These are phyloP conservation scores for Gyps fulvus DNA, from an alignment of 2,113 vertebrate genomes.

Conservation along the genomic window DNA sequence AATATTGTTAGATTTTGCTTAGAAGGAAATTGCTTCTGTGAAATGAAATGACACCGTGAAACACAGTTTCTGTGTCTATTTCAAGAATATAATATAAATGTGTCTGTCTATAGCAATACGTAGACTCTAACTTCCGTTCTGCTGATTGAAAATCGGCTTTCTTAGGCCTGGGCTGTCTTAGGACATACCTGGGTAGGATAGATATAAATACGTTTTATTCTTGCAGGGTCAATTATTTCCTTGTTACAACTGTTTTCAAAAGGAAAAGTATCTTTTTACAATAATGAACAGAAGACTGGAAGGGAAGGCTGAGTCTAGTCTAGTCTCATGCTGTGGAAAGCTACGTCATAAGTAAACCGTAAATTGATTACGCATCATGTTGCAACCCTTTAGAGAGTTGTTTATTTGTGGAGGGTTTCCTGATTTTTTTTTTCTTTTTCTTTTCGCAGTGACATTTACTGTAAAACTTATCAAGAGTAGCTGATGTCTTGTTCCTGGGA, in stretches of 20 bases:
- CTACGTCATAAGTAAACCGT: not conserved
- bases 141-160: not conserved
- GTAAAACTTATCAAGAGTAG: not conserved
- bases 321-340: not conserved
- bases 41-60: not conserved
- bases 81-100: not conserved
- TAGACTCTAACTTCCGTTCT: not conserved
- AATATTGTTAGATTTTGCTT: not conserved
- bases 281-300: not conserved
- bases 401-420: not conserved
- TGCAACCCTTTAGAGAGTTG: not conserved
- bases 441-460: not conserved
- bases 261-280: not conserved
- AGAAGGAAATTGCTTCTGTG: not conserved
- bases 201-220: not conserved
- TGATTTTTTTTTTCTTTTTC: not conserved
- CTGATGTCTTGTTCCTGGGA: not conserved
- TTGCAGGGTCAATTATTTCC: not conserved
- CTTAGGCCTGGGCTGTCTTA: not conserved
- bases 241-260: not conserved
- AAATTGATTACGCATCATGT: not conserved
- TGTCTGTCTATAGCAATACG: not conserved
- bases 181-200: not conserved
- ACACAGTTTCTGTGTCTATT: not conserved
- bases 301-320: not conserved